Base-by-base conservation (phyloP, 2,113 vertebrate genomes). In the Prolemur simus region DNA sequence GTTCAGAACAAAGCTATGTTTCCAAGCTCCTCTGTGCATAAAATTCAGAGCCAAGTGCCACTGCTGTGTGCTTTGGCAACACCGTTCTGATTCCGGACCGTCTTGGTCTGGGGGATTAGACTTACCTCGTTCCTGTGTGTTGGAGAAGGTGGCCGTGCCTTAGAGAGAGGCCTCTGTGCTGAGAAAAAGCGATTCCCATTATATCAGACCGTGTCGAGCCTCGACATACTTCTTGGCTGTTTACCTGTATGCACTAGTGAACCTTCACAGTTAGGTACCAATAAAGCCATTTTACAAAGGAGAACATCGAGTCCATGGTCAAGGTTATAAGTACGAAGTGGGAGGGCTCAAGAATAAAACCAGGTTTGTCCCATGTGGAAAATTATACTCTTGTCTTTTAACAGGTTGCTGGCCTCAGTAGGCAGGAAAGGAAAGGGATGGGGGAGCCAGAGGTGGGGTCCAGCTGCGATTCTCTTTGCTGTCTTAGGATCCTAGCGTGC, bases 161-260 rank as follows among this genome's bases (percentile, higher is more conserved):
- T 32, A 13, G 8, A 0, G 52, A 3, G 37, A 45, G 17, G 17
- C 8, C 52, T 18, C 1, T 5, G 8, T 3, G 4, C 39, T 9
- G 8, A 27, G 12, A 58, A 60, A 71, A 23, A 45, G 9, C 9
- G 49, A 6, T 68, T 37, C 25, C 20, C 6, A n/a, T 18, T 17
- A 0, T 2, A 4, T 7, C 15, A 9, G 10, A 63, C 27, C 42
- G 34, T 60, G 21, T 39, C 5, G 76, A 37, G 5, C 0, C 56
- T 39, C 29, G 32, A 3, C 32, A 1, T 20, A 20, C 17, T 49
- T 2, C 32, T 34, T 12, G 9, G 25, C 71, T 20, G 6, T 27
- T 37, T 8, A 34, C 1, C 1, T 17, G 23, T 37, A 78, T 56
- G 37, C 47, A 42, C 18, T 3, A 21, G 21, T 5, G 15, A 73